A percentile compares a stretch with the other conserved stretches of the same genome.
phyloP scores from a whole-genome alignment of 2,113 vertebrate genomes.

The Charina bottae region DNA sequence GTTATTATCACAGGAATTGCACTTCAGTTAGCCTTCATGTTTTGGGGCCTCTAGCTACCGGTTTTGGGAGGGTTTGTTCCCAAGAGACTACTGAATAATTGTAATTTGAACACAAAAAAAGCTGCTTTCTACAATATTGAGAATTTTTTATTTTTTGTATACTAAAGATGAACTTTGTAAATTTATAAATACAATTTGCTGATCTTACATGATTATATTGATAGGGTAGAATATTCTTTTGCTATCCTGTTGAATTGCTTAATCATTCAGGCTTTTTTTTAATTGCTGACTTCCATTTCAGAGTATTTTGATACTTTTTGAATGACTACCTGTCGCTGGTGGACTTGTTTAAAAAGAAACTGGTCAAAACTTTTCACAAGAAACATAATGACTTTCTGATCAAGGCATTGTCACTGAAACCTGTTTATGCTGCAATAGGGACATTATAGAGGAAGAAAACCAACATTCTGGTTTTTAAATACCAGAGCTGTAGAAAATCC shows the following conservation, averaged over 20 bases:
- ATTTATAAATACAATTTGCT: conserved; percentile 58
- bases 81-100: conserved; percentile 48
- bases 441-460: conserved; percentile 49
- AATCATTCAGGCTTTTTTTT: conserved; percentile 35
- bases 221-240: conserved; percentile 46
- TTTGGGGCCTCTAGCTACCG: conserved; percentile 34
- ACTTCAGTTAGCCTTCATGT: conserved; percentile 27
- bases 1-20: conserved; percentile 27
- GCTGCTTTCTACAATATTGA: conserved; percentile 51
- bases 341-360: conserved; percentile 41
- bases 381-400: conserved; percentile 34
- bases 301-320: conserved; percentile 50
- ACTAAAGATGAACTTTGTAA: conserved; percentile 47
- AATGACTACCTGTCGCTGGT: conserved; percentile 35
- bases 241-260: conserved; percentile 51
- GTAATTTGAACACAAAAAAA: conserved; percentile 23
- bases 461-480: conserved; percentile 45
- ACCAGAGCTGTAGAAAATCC: conserved; percentile 52
- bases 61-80: conserved; percentile 26
- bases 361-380: conserved; percentile 3
- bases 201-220: conserved; percentile 46
- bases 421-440: conserved; percentile 46
- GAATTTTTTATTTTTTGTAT: conserved; percentile 51
- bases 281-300: conserved; percentile 46
- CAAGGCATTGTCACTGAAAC: conserved; percentile 40